Conservation (phyloP, 2,113 vertebrate genomes). For the Bos javanicus region DNA sequence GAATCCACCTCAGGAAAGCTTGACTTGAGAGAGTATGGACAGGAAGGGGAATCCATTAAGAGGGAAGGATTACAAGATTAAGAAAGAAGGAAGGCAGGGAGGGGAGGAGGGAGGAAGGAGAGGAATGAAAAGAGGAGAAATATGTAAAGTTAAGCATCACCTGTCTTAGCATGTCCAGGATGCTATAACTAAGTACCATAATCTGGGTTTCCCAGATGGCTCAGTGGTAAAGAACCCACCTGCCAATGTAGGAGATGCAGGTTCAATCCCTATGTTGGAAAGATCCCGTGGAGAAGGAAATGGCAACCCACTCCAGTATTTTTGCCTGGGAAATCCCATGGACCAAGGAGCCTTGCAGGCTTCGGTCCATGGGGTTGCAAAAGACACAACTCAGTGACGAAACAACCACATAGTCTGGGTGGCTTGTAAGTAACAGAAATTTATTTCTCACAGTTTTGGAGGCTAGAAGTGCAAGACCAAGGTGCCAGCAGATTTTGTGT, state of each 20-base stretch:
- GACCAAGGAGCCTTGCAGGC: background rate
- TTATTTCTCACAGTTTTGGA: background rate
- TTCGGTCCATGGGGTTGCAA: background rate
- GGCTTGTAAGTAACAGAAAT: background rate
- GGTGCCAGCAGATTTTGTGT: background rate
- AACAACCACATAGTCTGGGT: background rate
- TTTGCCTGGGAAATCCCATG: background rate
- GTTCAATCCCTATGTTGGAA: background rate
- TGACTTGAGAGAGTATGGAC: background rate
- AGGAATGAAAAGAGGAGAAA: background rate
- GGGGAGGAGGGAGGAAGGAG: background rate
- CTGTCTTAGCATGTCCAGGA: background rate
- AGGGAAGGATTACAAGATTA: background rate
- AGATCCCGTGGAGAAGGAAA: background rate
- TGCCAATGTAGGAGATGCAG: background rate
- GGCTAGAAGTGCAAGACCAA: background rate
- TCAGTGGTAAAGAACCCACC: background rate
- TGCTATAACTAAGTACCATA: background rate
- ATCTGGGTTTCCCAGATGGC: background rate
- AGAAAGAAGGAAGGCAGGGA: background rate
- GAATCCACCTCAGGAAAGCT: background rate
- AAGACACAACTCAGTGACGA: background rate
- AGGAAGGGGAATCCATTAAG: background rate
- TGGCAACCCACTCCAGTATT: background rate
- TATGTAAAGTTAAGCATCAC: background rate